These are phyloP conservation scores for Pimpla rufipes DNA, from an alignment of 2,888 invertebrate species.

Conservation along the genomic window DNA sequence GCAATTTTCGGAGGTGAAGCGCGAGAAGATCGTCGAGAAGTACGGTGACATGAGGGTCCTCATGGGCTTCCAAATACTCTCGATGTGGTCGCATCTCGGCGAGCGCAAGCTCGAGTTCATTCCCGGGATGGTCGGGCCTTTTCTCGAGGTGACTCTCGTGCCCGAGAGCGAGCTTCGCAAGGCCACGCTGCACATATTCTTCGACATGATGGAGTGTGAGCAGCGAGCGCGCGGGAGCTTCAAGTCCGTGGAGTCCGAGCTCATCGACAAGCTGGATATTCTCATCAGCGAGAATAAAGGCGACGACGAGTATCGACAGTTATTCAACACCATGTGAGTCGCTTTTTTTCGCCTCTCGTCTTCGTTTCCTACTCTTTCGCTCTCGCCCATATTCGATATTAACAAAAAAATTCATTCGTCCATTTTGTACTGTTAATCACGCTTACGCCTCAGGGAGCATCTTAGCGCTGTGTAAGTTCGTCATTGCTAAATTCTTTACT, in stretches of 20 bases:
- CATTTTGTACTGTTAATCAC: slow-evolving; percentile 50
- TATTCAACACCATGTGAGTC: slow-evolving; percentile 98
- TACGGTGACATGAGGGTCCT: slow-evolving; percentile 96
- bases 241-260: slow-evolving; percentile 95
- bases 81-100: slow-evolving; percentile 96
- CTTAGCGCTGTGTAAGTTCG: slow-evolving; percentile 96
- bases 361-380: slow-evolving; percentile 13
- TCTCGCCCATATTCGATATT: slow-evolving; percentile 6
- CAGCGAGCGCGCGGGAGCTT: slow-evolving; percentile 94
- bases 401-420: slow-evolving; percentile 46
- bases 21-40: slow-evolving; percentile 91
- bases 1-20: slow-evolving; percentile 92
- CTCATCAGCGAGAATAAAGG: slow-evolving; percentile 97
- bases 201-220: slow-evolving; percentile 98
- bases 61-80: slow-evolving; percentile 96
- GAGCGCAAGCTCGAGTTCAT: slow-evolving; percentile 95
- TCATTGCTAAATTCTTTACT: background rate
- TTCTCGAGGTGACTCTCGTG: slow-evolving; percentile 96
- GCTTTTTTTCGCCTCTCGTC: slow-evolving; percentile 25
- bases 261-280: slow-evolving; percentile 97
- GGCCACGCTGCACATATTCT: slow-evolving; percentile 96
- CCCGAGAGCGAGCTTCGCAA: slow-evolving; percentile 94
- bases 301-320: slow-evolving; percentile 95
- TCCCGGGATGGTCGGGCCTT: slow-evolving; percentile 96
- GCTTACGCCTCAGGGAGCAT: slow-evolving; percentile 91